These are phyloP conservation scores for Alentia gelatinosa DNA, from an alignment of 2,888 invertebrate genomes.

Conservation along the genomic window DNA sequence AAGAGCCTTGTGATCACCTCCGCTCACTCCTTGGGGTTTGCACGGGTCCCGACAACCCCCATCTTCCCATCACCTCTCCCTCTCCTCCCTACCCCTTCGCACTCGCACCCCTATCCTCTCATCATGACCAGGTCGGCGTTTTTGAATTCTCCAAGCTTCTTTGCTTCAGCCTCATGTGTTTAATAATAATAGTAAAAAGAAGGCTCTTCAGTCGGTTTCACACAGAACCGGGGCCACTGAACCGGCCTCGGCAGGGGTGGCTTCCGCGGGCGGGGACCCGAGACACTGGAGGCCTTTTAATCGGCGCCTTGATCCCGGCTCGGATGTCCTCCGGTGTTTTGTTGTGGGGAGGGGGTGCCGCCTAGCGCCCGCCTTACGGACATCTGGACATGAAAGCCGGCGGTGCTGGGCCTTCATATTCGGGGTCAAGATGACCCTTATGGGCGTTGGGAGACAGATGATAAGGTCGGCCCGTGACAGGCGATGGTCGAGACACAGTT, in stretches of 20 bases:
- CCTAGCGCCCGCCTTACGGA: neutral
- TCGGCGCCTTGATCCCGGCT: slow-evolving; percentile 45
- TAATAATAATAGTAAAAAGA: no score
- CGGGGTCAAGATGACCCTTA: neutral
- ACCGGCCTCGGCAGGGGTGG: slow-evolving; percentile 3
- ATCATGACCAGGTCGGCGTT: neutral
- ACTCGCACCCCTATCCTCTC: neutral
- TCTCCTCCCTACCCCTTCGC: neutral
- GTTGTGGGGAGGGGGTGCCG: neutral
- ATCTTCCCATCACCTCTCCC: neutral
- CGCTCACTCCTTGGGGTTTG: neutral
- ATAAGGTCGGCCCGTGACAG: neutral
- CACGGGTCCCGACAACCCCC: neutral
- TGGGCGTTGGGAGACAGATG: slow-evolving; percentile 4
- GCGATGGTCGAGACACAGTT: neutral
- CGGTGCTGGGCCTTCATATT: neutral
- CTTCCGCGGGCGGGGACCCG: neutral
- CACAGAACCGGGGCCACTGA: neutral
- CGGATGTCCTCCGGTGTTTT: slow-evolving; percentile 29
- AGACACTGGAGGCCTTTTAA: slow-evolving; percentile 46
- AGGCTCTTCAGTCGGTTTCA: slow-evolving; percentile 15
- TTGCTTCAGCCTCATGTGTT: no score
- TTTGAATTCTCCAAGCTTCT: no score
- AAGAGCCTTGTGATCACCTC: neutral
- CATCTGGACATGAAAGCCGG: slow-evolving; percentile 40